Conservation (phyloP, 2,888 invertebrate genomes). For the Eurytoma adleriae region DNA sequence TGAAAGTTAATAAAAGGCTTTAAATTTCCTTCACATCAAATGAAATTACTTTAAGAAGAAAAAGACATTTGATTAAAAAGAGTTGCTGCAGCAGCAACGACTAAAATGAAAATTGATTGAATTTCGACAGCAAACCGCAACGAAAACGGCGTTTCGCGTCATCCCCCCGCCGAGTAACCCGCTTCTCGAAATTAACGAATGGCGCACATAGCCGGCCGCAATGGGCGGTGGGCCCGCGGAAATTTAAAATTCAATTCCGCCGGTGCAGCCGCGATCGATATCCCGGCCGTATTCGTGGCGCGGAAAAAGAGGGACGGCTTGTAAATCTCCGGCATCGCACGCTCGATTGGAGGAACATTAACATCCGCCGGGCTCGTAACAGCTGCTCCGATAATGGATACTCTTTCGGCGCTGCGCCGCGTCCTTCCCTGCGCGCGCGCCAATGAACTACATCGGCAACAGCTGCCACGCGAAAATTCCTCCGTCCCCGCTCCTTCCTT, state of each 20-base stretch:
- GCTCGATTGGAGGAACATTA: slow-evolving; percentile 63
- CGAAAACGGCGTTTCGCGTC: no score
- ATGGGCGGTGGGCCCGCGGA: slow-evolving; percentile 10
- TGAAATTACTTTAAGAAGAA: no score
- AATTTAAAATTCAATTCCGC: slow-evolving; percentile 49
- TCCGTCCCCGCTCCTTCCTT: not conserved
- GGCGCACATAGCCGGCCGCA: not conserved
- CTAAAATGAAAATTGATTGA: no score
- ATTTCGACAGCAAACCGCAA: no score
- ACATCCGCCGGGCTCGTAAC: slow-evolving; percentile 62
- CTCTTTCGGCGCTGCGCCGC: slow-evolving; percentile 58
- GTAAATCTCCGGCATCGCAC: slow-evolving; percentile 49
- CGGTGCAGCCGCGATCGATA: slow-evolving; percentile 25
- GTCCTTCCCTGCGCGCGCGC: slow-evolving; percentile 38
- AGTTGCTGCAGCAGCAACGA: no score
- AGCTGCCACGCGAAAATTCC: not conserved
- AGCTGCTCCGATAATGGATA: slow-evolving; percentile 65
- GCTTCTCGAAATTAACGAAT: slow-evolving; percentile 33
- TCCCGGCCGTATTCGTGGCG: slow-evolving; percentile 19
- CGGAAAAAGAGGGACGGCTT: not conserved
- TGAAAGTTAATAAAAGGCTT: no score
- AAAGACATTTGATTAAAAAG: no score
- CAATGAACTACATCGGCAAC: slow-evolving; percentile 4
- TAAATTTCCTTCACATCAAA: no score
- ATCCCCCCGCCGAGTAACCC: not conserved